Percentiles rank a stretch among this genome's conserved stretches.
These are phyloP conservation scores for Paratrypauchen microcephalus DNA, from an alignment of 2,797 vertebrate genomes.

Conservation along the genomic window DNA sequence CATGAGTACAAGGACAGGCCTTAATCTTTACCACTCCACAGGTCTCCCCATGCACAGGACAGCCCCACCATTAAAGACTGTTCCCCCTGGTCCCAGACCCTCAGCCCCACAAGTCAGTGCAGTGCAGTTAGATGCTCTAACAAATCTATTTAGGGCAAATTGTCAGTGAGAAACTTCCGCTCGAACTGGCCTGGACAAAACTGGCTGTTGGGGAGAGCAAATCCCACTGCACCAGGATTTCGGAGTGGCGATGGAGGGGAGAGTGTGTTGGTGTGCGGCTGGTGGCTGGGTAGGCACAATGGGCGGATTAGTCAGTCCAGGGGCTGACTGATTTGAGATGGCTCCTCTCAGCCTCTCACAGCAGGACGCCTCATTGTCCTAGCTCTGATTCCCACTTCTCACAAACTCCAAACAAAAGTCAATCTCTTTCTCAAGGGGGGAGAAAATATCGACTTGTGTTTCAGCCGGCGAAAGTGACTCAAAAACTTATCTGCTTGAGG, in stretches of 20 bases:
- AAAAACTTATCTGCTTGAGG: constrained; percentile 74
- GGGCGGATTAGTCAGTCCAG: constrained; percentile 99
- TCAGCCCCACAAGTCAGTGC: constrained; percentile 64
- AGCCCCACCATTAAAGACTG: constrained; percentile 54
- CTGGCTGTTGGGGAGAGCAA: constrained; percentile 99
- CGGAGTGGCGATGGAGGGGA: constrained; percentile 90
- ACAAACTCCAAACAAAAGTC: constrained; percentile 99
- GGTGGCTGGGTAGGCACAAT: constrained; percentile 97
- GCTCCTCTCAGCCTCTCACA: constrained; percentile 97
- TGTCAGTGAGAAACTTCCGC: constrained; percentile 99
- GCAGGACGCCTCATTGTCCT: constrained; percentile 99
- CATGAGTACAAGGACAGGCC: constrained; percentile 3
- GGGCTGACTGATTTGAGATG: constrained; percentile 99
- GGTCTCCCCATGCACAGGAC: constrained; percentile 10
- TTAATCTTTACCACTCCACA: constrained; percentile 4
- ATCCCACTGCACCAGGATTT: constrained; percentile 95
- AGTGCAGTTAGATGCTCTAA: constrained; percentile 89
- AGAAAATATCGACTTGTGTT: constrained; percentile 88
- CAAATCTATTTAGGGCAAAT: constrained; percentile 99
- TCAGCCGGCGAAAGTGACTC: constrained; percentile 92
- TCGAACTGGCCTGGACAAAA: constrained; percentile 99
- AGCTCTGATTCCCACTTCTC: constrained; percentile 99
- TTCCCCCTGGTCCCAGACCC: constrained; percentile 60
- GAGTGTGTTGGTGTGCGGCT: constrained; percentile 98
- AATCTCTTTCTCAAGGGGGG: constrained; percentile 98